Base-by-base conservation (phyloP, 2,113 vertebrate genomes). In the Anser cygnoides region DNA sequence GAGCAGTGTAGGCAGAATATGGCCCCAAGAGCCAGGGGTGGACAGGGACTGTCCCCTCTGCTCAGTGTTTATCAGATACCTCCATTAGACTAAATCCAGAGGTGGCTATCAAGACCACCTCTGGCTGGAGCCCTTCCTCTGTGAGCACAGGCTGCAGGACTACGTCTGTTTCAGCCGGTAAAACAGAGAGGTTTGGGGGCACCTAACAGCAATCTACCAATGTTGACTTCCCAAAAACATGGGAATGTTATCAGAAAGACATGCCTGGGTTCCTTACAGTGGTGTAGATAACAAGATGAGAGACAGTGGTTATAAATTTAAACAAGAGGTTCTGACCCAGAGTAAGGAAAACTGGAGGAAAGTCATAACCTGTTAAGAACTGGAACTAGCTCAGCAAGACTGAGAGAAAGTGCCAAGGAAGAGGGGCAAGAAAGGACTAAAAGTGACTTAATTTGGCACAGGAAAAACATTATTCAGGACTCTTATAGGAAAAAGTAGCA, bases 11-110 rank as follows among this genome's bases (percentile, higher is more conserved):
- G 17, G 16, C 17, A 10, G 16, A 10, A 26, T 39, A 25, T 39
- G 61, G 61, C 35, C 37, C 17, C 25, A 63, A 39, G 25, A 39
- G 37, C 4, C 23, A 63, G 35, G 61, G 10, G 13, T 39, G 14
- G 14, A n/a, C 6, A 25, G 50, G 21, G 50, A 21, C 35, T 39
- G 9, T 50, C 10, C 4, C 75, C 6, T 63, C 41, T 74, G 12
- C 11, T 7, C 31, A 37, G 12, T 0, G 1, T 8, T 68, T 3
- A 2, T 43, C 25, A 33, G 21, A 79, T 41, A 11, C 26, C 28
- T 0, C 0, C 6, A 55, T 35, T 55, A 41, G 17, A 66, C 11
- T 54, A 55, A 49, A 19, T 61, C 61, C 22, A 62, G 46, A 43
- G 15, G 31, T 68, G 31, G 13, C 4, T 29, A 84, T 7, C 25